Percentiles rank a stretch among this genome's conserved stretches.
Evolutionary conservation across 2,888 invertebrate genomes (phyloP).

Genomic region (Tanytarsus gracilentus): DNA sequence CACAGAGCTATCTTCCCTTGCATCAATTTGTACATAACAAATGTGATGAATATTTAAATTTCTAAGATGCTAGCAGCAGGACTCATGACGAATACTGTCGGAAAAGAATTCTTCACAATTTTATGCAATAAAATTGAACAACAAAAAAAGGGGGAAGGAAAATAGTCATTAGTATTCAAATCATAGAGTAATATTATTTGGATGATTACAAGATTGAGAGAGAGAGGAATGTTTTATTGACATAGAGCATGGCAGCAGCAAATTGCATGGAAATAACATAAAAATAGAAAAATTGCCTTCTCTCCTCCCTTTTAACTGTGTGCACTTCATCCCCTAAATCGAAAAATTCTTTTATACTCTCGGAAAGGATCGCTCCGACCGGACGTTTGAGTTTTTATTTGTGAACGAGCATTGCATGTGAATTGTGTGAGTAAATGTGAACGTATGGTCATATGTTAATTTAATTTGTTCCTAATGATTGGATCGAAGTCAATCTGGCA

Average conservation of each 20-base stretch:
- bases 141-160: background rate
- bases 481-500: conserved; percentile 25
- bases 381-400: conserved; percentile 8
- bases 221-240: conserved; percentile 25
- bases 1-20: too few species aligned
- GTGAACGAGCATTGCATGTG: conserved; percentile 17
- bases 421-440: conserved; percentile 14
- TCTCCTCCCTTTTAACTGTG: background rate
- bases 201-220: conserved; percentile 29
- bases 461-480: conserved; percentile 28
- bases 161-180: conserved; percentile 28
- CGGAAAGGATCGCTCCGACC: too few species aligned
- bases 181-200: conserved; percentile 27
- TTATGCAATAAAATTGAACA: background rate
- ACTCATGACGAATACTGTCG: too few species aligned
- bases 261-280: background rate
- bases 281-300: background rate
- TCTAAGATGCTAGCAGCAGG: too few species aligned
- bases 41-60: too few species aligned
- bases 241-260: background rate
- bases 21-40: too few species aligned
- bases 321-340: background rate
- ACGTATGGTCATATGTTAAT: conserved; percentile 21
- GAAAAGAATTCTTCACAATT: too few species aligned
- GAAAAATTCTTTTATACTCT: background rate